Conservation (phyloP, 2,113 vertebrate species). For the Embiotoca jacksoni region DNA sequence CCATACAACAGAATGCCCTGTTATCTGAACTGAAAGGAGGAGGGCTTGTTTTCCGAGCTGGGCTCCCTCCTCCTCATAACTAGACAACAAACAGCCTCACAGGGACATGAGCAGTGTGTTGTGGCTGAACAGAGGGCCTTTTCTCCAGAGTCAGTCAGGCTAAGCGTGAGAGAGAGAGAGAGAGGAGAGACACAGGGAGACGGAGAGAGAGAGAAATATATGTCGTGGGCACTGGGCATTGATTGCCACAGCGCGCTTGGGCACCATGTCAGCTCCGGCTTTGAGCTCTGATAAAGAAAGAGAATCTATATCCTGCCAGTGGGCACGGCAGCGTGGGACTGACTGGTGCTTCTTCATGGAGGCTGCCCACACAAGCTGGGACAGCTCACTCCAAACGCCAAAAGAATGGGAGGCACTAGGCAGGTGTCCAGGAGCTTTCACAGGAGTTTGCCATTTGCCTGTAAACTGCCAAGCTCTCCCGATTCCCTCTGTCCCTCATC, state of each 20-base stretch:
- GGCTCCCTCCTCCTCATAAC: slow-evolving; percentile 75
- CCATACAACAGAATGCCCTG: slow-evolving; percentile 76
- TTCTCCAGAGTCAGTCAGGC: slow-evolving; percentile 90
- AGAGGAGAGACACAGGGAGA: slow-evolving; percentile 27
- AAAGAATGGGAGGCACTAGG: slow-evolving; percentile 71
- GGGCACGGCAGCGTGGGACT: slow-evolving; percentile 75
- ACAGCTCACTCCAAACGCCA: slow-evolving; percentile 73
- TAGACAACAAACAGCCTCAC: slow-evolving; percentile 84
- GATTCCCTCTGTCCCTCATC: slow-evolving; percentile 59
- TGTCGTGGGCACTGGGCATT: slow-evolving; percentile 73
- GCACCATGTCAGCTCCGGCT: slow-evolving; percentile 74
- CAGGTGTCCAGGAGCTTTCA: slow-evolving; percentile 70
- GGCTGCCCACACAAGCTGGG: slow-evolving; percentile 75
- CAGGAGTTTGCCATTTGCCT: slow-evolving; percentile 67
- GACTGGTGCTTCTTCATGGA: slow-evolving; percentile 72
- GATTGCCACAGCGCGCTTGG: slow-evolving; percentile 70
- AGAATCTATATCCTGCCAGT: slow-evolving; percentile 79
- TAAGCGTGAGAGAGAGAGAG: slow-evolving; percentile 79
- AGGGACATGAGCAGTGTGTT: slow-evolving; percentile 82
- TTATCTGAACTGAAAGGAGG: slow-evolving; percentile 81
- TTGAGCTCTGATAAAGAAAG: slow-evolving; percentile 78
- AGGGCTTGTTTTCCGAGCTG: slow-evolving; percentile 78
- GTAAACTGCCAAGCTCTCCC: slow-evolving; percentile 64
- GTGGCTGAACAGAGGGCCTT: slow-evolving; percentile 86
- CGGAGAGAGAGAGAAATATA: slow-evolving; percentile 73